Evolutionary conservation across 2,797 vertebrate species (phyloP).

Genomic region (Martes flavigula): DNA sequence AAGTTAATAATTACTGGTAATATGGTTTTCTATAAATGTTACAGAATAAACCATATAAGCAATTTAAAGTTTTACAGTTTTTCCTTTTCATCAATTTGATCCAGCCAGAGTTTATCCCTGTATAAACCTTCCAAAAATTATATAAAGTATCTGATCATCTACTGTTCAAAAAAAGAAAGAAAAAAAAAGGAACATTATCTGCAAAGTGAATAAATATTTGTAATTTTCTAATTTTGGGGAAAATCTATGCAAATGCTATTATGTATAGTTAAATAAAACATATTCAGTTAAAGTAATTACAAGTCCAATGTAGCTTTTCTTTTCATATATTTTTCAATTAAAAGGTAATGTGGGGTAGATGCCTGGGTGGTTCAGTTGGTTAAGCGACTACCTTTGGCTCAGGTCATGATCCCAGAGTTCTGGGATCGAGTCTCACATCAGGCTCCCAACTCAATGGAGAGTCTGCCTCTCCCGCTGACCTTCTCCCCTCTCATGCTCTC

Average conservation of each 20-base stretch:
- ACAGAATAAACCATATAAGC: neutral
- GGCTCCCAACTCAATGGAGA: too few relatives aligned
- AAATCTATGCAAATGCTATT: neutral
- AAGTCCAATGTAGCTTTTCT: neutral
- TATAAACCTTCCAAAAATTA: slow-evolving; percentile 19
- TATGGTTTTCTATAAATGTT: neutral
- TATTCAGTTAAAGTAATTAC: neutral
- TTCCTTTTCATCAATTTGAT: slow-evolving; percentile 9
- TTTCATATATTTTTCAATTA: neutral
- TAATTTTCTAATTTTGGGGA: neutral
- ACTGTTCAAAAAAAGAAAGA: neutral
- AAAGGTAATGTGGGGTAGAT: neutral
- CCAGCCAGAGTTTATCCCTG: neutral
- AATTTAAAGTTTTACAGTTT: neutral
- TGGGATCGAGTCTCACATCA: too few relatives aligned
- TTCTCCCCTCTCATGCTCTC: too few relatives aligned
- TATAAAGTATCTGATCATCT: neutral
- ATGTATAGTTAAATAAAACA: neutral
- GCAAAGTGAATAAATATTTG: neutral
- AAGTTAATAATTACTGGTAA: slow-evolving; percentile 3
- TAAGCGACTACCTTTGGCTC: neutral
- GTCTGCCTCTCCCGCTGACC: too few relatives aligned
- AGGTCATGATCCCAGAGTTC: neutral
- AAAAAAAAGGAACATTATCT: neutral
- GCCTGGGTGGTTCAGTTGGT: neutral